These are phyloP conservation scores for Enoplosus armatus DNA, from an alignment of 2,797 vertebrate species.

Conservation along the genomic window DNA sequence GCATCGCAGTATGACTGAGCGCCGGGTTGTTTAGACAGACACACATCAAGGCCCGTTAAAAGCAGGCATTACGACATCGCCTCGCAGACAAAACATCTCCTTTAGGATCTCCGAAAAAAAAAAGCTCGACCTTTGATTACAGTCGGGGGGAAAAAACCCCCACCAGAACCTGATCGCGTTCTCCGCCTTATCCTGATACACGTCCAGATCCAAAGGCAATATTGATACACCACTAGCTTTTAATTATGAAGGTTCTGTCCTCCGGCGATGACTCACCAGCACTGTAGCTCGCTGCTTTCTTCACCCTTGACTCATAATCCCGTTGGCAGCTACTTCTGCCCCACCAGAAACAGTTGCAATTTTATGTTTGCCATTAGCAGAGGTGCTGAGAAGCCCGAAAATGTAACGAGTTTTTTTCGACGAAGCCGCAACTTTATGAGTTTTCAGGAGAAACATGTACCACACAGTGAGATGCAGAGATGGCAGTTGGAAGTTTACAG, in stretches of 20 bases:
- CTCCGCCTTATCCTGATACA: not conserved
- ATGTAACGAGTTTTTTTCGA: conserved; percentile 67
- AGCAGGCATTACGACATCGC: conserved; percentile 5
- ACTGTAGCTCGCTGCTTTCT: conserved; percentile 19
- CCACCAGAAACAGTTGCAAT: conserved; percentile 48
- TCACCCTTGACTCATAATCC: conserved; percentile 30
- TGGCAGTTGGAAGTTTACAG: conserved; percentile 15
- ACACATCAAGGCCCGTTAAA: conserved; percentile 11
- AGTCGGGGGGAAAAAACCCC: conserved; percentile 12
- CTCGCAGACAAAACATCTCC: not conserved
- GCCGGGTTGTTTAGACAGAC: conserved; percentile 29
- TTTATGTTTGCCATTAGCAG: conserved; percentile 69
- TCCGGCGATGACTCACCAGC: conserved; percentile 20
- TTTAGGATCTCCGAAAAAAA: not conserved
- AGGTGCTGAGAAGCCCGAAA: conserved; percentile 74
- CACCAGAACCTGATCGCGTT: not conserved
- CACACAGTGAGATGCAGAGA: conserved; percentile 68
- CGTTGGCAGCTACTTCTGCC: conserved; percentile 19
- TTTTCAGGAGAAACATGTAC: conserved; percentile 62
- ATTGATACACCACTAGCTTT: not conserved
- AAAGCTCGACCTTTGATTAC: not conserved
- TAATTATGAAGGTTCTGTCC: conserved; percentile 5
- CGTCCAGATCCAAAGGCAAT: conserved; percentile 10
- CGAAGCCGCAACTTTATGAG: conserved; percentile 73
- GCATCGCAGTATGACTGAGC: not conserved